Base-by-base conservation (phyloP, 1,140 invertebrate genomes). In the Fragariocoptes setiger region DNA sequence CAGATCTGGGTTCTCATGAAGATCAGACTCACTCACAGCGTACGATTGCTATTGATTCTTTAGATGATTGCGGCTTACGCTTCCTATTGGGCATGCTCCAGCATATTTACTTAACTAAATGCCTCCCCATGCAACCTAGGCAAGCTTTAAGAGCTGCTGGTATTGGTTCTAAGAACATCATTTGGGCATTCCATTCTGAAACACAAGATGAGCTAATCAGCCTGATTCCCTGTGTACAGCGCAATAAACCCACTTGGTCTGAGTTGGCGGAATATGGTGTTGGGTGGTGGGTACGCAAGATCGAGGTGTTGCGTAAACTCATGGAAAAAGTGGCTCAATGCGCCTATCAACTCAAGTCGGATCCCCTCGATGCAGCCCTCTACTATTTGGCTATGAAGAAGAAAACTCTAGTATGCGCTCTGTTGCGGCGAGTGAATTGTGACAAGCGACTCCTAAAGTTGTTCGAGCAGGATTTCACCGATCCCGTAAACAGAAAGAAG, bases 101-200 rank as follows among this genome's bases (percentile, higher is more conserved):
- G 56, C 88, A 90, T 54, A 79, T 76, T 44, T 99, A 95, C 58
- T 58, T 99, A n/a, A 54, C 83, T 36, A 62, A 71, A 4, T 95
- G 86, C 52, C 60, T 99, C 20, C 83, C 86, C 0, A 57, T 85
- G 3, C 71, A 68, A 2, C 83, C 94, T 54, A 64, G 86, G 35
- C 70, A 73, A 0, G 66, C 72, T 40, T 70, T 94, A 42, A 78
- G 86, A 53, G 72, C 74, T 42, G 69, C 74, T 47, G 92, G 90
- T 14, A 71, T 99, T 0, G 74, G 74, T 4, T 76, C 77, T 1
- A 76, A 80, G 42, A 83, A 92, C 58, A 63, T 97, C 13, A 83
- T 92, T 8, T 99, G 92, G 92, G 92, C 88, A 1, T 97, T 86
- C 58, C 90, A 99, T 61, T 95, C 86, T 0, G 90, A 97, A 58